Evolutionary conservation across 2,888 invertebrate genomes (phyloP).

Genomic region (Leptogaster cylindrica): DNA sequence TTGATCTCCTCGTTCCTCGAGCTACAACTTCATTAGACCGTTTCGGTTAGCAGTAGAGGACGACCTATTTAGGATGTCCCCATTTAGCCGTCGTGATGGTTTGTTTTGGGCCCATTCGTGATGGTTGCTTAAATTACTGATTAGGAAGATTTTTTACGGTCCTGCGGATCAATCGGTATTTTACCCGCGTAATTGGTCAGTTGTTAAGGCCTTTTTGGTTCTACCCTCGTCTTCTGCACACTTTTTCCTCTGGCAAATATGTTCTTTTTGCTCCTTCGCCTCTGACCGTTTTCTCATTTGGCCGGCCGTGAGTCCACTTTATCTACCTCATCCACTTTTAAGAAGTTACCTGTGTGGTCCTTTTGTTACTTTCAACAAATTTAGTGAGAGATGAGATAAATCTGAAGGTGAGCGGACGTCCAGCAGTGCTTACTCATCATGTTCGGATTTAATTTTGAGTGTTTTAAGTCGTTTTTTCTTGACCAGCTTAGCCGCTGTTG

Average conservation of each 20-base stretch:
- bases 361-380: slow-evolving; percentile 47
- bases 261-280: slow-evolving; percentile 3
- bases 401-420: slow-evolving; percentile 44
- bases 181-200: slow-evolving; percentile 45
- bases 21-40: slow-evolving; percentile 37
- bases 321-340: slow-evolving; percentile 24
- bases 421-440: slow-evolving; percentile 46
- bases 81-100: slow-evolving; percentile 2
- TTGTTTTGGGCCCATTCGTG: slow-evolving; percentile 25
- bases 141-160: slow-evolving; percentile 44
- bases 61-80: slow-evolving; percentile 38
- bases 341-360: slow-evolving; percentile 46
- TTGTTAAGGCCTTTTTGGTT: slow-evolving; percentile 20
- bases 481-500: too few relatives aligned
- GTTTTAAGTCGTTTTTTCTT: slow-evolving; percentile 18
- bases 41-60: slow-evolving; percentile 9
- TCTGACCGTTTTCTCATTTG: slow-evolving; percentile 3
- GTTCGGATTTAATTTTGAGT: slow-evolving; percentile 42
- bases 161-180: slow-evolving; percentile 45
- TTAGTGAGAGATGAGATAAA: slow-evolving; percentile 44
- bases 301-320: slow-evolving; percentile 30
- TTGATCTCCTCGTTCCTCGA: slow-evolving; percentile 20
- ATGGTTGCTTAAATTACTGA: slow-evolving; percentile 41
- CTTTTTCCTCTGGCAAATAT: slow-evolving; percentile 11
- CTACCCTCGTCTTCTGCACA: neutral